These are phyloP conservation scores for Catostomus latipinnis DNA, from an alignment of 2,797 vertebrate genomes.

Conservation along the genomic window DNA sequence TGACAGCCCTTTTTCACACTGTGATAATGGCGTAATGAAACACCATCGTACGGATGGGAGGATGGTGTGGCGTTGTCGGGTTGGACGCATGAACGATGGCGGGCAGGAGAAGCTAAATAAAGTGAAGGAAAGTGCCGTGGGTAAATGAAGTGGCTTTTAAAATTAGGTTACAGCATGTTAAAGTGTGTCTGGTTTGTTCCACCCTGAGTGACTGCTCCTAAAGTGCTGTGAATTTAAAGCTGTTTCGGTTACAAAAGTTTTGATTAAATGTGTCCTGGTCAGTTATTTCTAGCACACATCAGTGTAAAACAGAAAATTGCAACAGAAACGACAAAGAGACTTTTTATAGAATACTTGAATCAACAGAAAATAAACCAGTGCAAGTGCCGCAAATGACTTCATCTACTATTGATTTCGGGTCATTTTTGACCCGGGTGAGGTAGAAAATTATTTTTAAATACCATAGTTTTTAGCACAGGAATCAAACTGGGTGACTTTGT, in stretches of 20 bases:
- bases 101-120: slow-evolving; percentile 19
- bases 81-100: background rate
- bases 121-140: slow-evolving; percentile 19
- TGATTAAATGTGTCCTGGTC: slow-evolving; percentile 10
- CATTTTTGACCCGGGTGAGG: too few relatives aligned
- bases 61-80: background rate
- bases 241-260: slow-evolving; percentile 19
- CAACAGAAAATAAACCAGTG: background rate
- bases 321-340: slow-evolving; percentile 7
- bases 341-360: slow-evolving; percentile 15
- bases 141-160: slow-evolving; percentile 42
- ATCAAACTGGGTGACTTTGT: too few relatives aligned
- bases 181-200: slow-evolving; percentile 27
- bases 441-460: too few relatives aligned
- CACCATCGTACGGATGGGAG: background rate
- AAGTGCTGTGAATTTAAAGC: slow-evolving; percentile 28
- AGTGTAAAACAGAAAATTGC: slow-evolving; percentile 8
- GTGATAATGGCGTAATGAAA: slow-evolving; percentile 45
- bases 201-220: slow-evolving; percentile 14
- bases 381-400: background rate
- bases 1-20: slow-evolving; percentile 46
- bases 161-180: slow-evolving; percentile 15
- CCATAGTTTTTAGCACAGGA: too few relatives aligned
- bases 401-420: too few relatives aligned
- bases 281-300: slow-evolving; percentile 2